These are phyloP conservation scores for Corynorhinus townsendii DNA, from an alignment of 2,113 vertebrate genomes.

Conservation along the genomic window DNA sequence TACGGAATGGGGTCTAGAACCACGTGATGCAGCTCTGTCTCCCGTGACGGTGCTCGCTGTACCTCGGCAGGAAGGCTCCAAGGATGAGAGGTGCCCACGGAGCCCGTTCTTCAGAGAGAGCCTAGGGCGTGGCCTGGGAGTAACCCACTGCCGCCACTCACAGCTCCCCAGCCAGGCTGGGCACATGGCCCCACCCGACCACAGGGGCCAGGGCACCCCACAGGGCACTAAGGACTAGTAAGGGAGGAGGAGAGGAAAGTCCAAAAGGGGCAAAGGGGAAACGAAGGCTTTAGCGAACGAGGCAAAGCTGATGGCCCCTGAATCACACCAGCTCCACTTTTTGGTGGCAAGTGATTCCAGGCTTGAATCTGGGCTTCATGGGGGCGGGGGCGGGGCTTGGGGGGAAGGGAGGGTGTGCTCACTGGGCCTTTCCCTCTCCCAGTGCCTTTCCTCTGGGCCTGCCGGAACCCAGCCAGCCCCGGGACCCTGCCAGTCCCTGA, in stretches of 20 bases:
- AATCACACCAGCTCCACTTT: no score
- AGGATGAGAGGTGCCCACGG: not conserved
- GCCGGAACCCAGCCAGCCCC: not conserved
- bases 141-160: not conserved
- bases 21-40: accelerated
- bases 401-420: not conserved
- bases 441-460: not conserved
- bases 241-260: not conserved
- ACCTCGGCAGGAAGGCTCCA: not conserved
- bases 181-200: not conserved
- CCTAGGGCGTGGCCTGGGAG: not conserved
- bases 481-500: not conserved
- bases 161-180: not conserved
- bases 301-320: not conserved
- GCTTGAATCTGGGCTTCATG: not conserved
- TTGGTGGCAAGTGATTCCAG: no score
- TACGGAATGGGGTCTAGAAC: not conserved
- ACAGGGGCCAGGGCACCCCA: not conserved
- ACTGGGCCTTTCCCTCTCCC: not conserved
- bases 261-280: not conserved
- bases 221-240: not conserved
- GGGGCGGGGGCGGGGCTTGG: accelerated
- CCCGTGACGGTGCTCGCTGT: accelerated
- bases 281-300: not conserved
- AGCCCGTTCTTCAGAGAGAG: not conserved